A percentile compares a stretch with the other conserved stretches of the same genome.
These are phyloP conservation scores for Isichthys henryi DNA, from an alignment of 2,113 vertebrate genomes.

Conservation along the genomic window DNA sequence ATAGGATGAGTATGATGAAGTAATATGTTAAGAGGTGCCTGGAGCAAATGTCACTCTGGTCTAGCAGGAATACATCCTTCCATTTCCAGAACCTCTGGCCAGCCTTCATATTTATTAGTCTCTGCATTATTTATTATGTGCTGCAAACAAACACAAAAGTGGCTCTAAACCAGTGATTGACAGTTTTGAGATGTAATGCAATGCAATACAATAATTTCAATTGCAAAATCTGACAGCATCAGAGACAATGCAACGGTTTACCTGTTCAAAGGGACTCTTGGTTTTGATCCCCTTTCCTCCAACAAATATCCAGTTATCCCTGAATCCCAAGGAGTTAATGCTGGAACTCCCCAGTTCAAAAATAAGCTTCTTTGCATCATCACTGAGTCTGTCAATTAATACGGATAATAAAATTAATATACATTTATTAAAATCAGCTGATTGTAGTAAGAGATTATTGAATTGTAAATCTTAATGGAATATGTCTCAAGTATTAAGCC, in stretches of 20 bases:
- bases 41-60: constrained; percentile 61
- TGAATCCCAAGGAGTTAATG: constrained; percentile 63
- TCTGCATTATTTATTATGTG: constrained; percentile 94
- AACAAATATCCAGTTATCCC: constrained; percentile 91
- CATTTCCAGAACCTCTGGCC: constrained; percentile 97
- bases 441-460: background rate
- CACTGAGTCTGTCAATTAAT: constrained; percentile 62
- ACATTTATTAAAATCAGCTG: background rate
- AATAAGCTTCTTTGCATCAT: constrained; percentile 70
- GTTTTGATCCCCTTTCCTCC: constrained; percentile 74
- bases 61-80: constrained; percentile 92
- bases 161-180: background rate
- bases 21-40: background rate
- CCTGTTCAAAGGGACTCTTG: constrained; percentile 78
- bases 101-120: constrained; percentile 95
- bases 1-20: background rate
- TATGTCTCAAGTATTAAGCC: background rate
- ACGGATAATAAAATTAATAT: background rate
- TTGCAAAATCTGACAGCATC: background rate
- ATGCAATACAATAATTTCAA: background rate
- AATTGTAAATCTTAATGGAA: background rate
- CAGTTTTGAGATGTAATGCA: background rate
- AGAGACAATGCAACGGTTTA: constrained; percentile 39
- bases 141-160: constrained; percentile 52
- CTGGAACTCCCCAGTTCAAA: constrained; percentile 69